Percentiles rank a stretch among this genome's conserved stretches.
Conservation (phyloP, 2,113 vertebrate species). For the Cromileptes altivelis region DNA sequence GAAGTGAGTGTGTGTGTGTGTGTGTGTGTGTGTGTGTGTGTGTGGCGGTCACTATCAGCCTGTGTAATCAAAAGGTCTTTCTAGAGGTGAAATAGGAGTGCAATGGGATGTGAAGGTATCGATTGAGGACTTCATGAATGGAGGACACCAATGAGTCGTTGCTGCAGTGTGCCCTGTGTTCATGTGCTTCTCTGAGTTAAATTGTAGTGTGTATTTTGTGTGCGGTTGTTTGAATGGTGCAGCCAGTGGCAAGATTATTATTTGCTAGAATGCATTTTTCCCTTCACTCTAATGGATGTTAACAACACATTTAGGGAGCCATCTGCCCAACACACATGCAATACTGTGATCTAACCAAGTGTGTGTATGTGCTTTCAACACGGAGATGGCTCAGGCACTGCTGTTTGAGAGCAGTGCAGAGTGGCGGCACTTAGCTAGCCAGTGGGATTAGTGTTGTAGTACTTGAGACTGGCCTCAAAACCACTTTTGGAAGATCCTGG, state of each 20-base stretch:
- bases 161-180: slow-evolving; percentile 38
- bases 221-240: slow-evolving; percentile 11
- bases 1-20: slow-evolving; percentile 4
- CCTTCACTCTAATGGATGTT: slow-evolving; percentile 46
- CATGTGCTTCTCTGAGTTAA: slow-evolving; percentile 24
- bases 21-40: slow-evolving; percentile 16
- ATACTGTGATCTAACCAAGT: slow-evolving; percentile 32
- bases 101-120: slow-evolving; percentile 67
- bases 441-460: too few relatives aligned
- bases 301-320: slow-evolving; percentile 46
- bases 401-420: too few relatives aligned
- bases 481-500: too few relatives aligned
- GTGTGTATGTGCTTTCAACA: slow-evolving; percentile 4
- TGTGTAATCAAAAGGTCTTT: slow-evolving; percentile 58
- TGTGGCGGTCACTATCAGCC: slow-evolving; percentile 12
- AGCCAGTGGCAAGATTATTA: slow-evolving; percentile 35
- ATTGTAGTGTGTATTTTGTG: slow-evolving; percentile 4
- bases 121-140: slow-evolving; percentile 46
- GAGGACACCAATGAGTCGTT: slow-evolving; percentile 27
- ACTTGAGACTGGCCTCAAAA: too few relatives aligned
- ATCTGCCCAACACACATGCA: slow-evolving; percentile 42
- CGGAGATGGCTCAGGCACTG: too few relatives aligned
- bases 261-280: slow-evolving; percentile 53
- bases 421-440: too few relatives aligned
- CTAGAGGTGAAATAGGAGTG: slow-evolving; percentile 54